Evolutionary conservation across 2,888 invertebrate species (phyloP), one percentile per base, ranked within the genome.

Genomic region (Hymenopus coronatus): DNA sequence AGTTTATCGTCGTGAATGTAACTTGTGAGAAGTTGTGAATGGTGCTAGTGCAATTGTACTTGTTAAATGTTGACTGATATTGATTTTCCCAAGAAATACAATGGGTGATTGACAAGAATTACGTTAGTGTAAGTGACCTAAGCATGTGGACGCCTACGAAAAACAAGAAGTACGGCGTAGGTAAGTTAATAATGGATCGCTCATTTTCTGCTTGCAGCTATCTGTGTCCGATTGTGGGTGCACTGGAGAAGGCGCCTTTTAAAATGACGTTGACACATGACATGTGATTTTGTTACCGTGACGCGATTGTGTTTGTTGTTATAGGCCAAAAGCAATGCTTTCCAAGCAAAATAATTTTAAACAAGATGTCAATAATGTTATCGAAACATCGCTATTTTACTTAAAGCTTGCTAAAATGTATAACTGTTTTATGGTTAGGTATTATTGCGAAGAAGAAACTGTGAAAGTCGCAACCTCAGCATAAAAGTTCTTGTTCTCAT

Each of bases 111-210:
- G 82, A 89, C 83, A 84, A 82, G 84, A 40, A 40, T 40, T 4
- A 40, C 54, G 84, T 27, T 82, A 54, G 40, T 27, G 40, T 85
- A 54, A 88, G 33, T 40, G 82, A 83, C 25, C 28, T 28, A 33
- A 89, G 93, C 93, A 96, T 96, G 96, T 96, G 96, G 96, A 95
- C 95, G 92, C 96, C 96, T 91, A 95, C 96, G 91, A 96, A 96
- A 94, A 95, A 95, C 90, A 95, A 96, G 91, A 96, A 96, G 94
- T 95, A 96, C 93, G 96, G 95, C 92, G 96, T 96, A 93, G 96
- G 96, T 96, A 94, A 96, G 96, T 89, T 14, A 81, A 88, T 54
- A 33, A 54, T 54, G 6, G 20, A 12, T 40, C 20, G 20, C 6
- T 70, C 20, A 1, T 3, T 40, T 70, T 70, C 54, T 70, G 54